Evolutionary conservation across 2,113 vertebrate genomes (phyloP).

Genomic region (Rhinolophus sinicus): DNA sequence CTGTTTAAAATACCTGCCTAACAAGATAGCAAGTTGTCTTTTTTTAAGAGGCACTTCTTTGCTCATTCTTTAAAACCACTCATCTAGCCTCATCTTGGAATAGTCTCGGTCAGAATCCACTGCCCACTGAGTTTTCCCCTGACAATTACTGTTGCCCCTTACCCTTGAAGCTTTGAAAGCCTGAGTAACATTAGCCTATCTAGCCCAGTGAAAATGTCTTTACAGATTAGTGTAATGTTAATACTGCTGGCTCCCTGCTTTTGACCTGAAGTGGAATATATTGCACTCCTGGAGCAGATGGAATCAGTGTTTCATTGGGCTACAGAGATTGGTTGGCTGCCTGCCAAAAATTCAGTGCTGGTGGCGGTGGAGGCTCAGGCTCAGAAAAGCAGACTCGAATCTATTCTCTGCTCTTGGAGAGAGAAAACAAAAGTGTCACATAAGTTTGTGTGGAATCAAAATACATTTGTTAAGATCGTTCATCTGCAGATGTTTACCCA

Average conservation of each 20-base stretch:
- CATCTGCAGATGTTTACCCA: slow-evolving; percentile 66
- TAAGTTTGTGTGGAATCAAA: slow-evolving; percentile 70
- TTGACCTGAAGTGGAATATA: slow-evolving; percentile 90
- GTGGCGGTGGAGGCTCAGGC: slow-evolving; percentile 59
- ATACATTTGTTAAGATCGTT: slow-evolving; percentile 55
- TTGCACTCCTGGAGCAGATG: slow-evolving; percentile 87
- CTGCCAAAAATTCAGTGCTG: slow-evolving; percentile 78
- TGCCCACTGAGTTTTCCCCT: slow-evolving; percentile 76
- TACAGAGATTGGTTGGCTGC: slow-evolving; percentile 85
- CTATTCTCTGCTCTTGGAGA: slow-evolving; percentile 49
- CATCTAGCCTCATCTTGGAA: slow-evolving; percentile 78
- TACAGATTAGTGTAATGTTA: slow-evolving; percentile 91
- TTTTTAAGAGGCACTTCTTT: slow-evolving; percentile 34
- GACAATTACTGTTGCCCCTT: slow-evolving; percentile 84
- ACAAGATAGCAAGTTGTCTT: slow-evolving; percentile 32
- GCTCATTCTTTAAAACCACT: slow-evolving; percentile 64
- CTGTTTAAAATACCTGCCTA: slow-evolving; percentile 45
- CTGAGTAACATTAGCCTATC: slow-evolving; percentile 89
- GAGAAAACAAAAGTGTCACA: slow-evolving; percentile 14
- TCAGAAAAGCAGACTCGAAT: slow-evolving; percentile 52
- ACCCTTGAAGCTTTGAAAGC: slow-evolving; percentile 86
- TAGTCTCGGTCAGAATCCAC: slow-evolving; percentile 64
- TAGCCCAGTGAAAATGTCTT: slow-evolving; percentile 89
- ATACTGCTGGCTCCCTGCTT: slow-evolving; percentile 87
- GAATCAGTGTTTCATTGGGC: slow-evolving; percentile 84